Percentiles rank a stretch among this genome's conserved stretches.
phyloP scores from a whole-genome alignment of 1,140 invertebrate genomes.

The Lasioglossum albipes region DNA sequence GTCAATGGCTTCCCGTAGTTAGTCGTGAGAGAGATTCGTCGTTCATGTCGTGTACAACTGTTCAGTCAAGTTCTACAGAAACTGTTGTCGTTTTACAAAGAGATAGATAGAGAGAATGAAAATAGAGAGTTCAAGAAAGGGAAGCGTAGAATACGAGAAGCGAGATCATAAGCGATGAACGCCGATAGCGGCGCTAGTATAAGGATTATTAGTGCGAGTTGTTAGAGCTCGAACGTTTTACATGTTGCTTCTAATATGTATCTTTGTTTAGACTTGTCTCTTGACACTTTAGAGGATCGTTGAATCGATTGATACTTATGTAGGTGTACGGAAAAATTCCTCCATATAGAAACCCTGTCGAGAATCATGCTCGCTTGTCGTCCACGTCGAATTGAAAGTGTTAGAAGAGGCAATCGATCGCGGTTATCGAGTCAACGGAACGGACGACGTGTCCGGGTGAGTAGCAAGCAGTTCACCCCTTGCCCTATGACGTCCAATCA shows the following conservation, averaged over 20 bases:
- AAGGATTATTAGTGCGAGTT: slow-evolving; percentile 12
- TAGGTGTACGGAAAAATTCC: background rate
- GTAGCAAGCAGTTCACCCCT: slow-evolving; percentile 5
- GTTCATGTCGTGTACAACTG: background rate
- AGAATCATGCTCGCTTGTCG: slow-evolving; percentile 7
- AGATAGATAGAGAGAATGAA: background rate
- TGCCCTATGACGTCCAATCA: too few species aligned
- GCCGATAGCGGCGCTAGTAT: background rate
- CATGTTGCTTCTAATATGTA: background rate
- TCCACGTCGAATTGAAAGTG: background rate
- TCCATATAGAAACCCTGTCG: background rate
- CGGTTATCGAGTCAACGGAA: background rate
- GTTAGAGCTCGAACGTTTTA: background rate
- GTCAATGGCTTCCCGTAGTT: background rate
- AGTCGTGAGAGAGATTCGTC: background rate
- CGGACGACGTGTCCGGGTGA: background rate
- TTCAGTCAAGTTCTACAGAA: slow-evolving; percentile 8
- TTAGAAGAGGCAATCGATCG: background rate
- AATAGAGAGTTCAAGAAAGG: background rate
- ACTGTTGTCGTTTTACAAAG: background rate
- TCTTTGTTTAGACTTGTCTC: background rate
- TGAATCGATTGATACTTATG: background rate
- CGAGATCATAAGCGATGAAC: slow-evolving; percentile 1
- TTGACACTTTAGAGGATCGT: background rate
- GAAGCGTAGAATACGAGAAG: slow-evolving; percentile 19